Conservation (phyloP, 1,140 invertebrate species). For the Conus betulinus region DNA sequence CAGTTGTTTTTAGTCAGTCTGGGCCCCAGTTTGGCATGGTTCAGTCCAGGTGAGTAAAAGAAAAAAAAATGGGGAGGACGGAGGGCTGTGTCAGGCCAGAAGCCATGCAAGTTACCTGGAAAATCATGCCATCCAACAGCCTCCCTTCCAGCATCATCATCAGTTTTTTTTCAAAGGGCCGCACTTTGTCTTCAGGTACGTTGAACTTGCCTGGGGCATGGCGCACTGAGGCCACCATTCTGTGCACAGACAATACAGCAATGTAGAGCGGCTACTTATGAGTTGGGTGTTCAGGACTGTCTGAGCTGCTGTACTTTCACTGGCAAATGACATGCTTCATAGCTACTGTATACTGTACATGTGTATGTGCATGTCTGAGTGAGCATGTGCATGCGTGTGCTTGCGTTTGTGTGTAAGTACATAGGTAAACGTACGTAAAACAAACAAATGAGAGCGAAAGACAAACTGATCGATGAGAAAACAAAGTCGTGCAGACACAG, state of each 20-base stretch:
- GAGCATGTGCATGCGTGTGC: background rate
- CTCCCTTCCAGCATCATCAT: slow-evolving; percentile 81
- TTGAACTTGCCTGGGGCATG: slow-evolving; percentile 83
- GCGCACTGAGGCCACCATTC: slow-evolving; percentile 82
- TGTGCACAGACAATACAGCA: slow-evolving; percentile 38
- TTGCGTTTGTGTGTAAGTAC: background rate
- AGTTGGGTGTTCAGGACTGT: background rate
- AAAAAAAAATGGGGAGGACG: no score
- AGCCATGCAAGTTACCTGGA: slow-evolving; percentile 76
- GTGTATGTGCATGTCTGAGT: background rate
- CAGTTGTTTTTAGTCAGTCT: no score
- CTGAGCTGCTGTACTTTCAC: no score
- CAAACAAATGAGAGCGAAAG: background rate
- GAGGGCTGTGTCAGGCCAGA: no score
- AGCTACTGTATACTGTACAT: background rate
- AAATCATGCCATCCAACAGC: slow-evolving; percentile 81
- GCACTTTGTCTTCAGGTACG: slow-evolving; percentile 78
- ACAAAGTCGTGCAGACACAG: no score
- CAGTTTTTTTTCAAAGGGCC: slow-evolving; percentile 82
- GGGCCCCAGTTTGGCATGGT: no score
- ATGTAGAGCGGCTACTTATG: no score
- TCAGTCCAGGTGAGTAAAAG: no score
- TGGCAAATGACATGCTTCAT: no score
- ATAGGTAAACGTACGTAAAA: background rate
- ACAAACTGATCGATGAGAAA: background rate